Evolutionary conservation across 1,140 invertebrate species (phyloP), one percentile per base, ranked within the genome.

Genomic region (Cephus cinctus): DNA sequence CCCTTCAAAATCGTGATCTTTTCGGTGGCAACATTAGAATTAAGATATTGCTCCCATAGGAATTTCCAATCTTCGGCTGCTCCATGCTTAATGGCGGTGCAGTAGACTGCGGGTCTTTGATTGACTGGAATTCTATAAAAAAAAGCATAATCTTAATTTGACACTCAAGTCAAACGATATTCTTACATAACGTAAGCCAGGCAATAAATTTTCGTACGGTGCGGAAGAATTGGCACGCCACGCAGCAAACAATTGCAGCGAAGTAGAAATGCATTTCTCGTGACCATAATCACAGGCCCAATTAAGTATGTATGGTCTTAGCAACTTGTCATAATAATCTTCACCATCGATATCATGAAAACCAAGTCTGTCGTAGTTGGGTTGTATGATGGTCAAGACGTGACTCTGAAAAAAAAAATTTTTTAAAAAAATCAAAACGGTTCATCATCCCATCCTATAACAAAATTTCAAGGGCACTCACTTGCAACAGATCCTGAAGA

Each of bases 311-410:
- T 71, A 61, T 38, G 42, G 45, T 16, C 55, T 50, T n/a, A 60
- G 32, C 8, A 65, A 18, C 42, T 38, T 56, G 19, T 64, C 54
- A 11, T 34, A 45, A 30, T 59, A 44, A 11, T 20, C 19, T 0
- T 61, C 60, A 0, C 16, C 5, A 0, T 6, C 0, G 0, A 12
- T 6, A 39, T 67, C 60, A 3, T 46, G 4, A 14, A 59, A 61
- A 6, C 79, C 78, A 0, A 82, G 54, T 42, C 70, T 71, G 22
- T 69, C 35, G 53, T 84, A 88, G n/a, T 80, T 77, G 3, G 82
- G 78, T 0, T 64, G 54, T 0, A 88, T 58, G 2, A 88, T 59
- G 6, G 77, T 67, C 25, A 75, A 65, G 57, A 86, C 69, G 53
- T 82, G 87, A 55, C 77, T 78, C 81, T 83, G 54, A 12, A 60